Base-by-base conservation (phyloP, 1,140 invertebrate species). In the Drosophila biarmipes region DNA sequence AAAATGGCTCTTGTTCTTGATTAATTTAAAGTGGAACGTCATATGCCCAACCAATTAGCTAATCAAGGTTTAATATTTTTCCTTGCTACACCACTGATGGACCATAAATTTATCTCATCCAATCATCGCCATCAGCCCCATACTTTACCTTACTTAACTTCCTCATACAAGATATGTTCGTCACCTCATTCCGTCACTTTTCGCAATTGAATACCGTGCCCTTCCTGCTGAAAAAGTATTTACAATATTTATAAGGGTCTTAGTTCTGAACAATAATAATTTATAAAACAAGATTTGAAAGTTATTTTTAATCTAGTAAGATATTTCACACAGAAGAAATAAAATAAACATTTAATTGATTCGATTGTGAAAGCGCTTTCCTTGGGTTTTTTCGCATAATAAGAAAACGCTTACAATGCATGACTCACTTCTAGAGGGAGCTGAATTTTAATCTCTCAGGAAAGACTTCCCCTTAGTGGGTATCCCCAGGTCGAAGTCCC, bases 121-220 rank as follows among this genome's bases (percentile, higher is more conserved):
- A 73, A 77, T 77, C 55, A 61, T 34, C 27, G 53, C 58, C 62
- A 71, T 86, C 78, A 59, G 54, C 49, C 57, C 17, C 24, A 53
- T 45, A 53, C 35, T 45, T 77, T 49, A 51, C n/a, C 55, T 72
- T 68, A 76, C 68, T 64, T 53, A 59, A 59, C 48, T 63, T 62
- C 45, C 64, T 52, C 77, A 34, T 45, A n/a, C 34, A 40, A 10
- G 24, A 21, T 24, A 24, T 24, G 14, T 40, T 57, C 14, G 11
- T 11, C 53, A 43, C 54, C 57, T 59, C 38, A 43, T 45, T 61
- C 55, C 31, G 27, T 27, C 61, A 59, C 56, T 64, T 64, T 48
- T 45, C 29, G 31, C 42, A 29, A 29, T 64, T 58, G 35, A 21
- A 27, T 46, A 64, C 62, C 42, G 42, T 29, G 8, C 4, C 14